phyloP scores from a whole-genome alignment of 2,797 vertebrate genomes.

The Oreonectes daqikongensis region DNA sequence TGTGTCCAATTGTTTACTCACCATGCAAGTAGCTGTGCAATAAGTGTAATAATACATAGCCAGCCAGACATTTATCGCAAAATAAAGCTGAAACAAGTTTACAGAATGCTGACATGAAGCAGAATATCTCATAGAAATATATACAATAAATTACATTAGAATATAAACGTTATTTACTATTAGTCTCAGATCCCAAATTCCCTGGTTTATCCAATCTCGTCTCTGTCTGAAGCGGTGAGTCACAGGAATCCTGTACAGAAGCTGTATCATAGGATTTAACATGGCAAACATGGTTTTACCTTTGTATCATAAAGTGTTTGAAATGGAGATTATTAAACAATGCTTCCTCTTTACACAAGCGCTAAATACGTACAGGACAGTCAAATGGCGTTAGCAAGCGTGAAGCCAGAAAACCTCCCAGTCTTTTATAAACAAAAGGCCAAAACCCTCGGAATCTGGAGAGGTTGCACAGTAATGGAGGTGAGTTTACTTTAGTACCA shows the following conservation, averaged over 20 bases:
- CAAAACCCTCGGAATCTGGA: constrained; percentile 54
- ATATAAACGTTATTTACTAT: neutral
- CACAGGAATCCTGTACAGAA: neutral
- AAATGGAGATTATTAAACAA: constrained; percentile 25
- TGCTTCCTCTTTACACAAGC: neutral
- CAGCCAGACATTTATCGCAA: too few relatives aligned
- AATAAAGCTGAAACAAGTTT: too few relatives aligned
- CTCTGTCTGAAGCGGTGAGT: constrained; percentile 21
- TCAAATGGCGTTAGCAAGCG: neutral
- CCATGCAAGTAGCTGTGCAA: too few relatives aligned
- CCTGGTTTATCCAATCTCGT: constrained; percentile 24
- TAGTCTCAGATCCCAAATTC: neutral
- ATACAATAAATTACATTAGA: too few relatives aligned
- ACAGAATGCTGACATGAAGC: too few relatives aligned
- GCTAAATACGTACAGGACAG: neutral
- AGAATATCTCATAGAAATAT: too few relatives aligned
- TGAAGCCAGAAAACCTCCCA: neutral
- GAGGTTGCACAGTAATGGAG: neutral
- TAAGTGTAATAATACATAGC: too few relatives aligned
- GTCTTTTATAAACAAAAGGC: constrained; percentile 22
- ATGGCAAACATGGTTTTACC: constrained; percentile 12
- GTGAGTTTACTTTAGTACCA: neutral
- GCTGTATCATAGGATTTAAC: neutral
- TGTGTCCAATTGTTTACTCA: too few relatives aligned
- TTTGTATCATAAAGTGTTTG: constrained; percentile 19